phyloP scores from a whole-genome alignment of 92 coral and sea anemone genomes.

The Palythoa caribaeorum region DNA sequence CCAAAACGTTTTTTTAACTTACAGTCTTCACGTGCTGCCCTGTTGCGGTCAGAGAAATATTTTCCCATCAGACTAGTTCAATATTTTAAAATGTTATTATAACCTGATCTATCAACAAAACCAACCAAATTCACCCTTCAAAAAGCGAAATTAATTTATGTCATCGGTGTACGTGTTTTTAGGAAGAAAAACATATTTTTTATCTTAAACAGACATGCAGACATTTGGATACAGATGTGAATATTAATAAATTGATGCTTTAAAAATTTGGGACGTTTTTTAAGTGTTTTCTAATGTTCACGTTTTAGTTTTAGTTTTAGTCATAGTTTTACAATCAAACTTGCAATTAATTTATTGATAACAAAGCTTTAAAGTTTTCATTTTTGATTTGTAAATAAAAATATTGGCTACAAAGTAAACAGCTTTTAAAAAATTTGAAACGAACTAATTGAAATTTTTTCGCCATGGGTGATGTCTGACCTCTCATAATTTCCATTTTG shows the following conservation, averaged over 20 bases:
- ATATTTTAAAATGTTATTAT: not conserved
- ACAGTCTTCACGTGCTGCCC: not conserved
- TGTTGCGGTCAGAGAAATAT: not conserved
- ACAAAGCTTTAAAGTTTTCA: not conserved
- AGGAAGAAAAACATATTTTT: conserved; percentile 1
- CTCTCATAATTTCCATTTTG: conserved; percentile 23
- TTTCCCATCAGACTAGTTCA: not conserved
- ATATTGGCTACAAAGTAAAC: not conserved
- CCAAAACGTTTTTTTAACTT: not conserved
- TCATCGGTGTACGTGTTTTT: conserved; percentile 27
- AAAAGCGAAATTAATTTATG: conserved; percentile 40
- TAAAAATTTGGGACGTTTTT: too few relatives aligned
- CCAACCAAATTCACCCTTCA: conserved; percentile 18
- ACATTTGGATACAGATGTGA: not conserved
- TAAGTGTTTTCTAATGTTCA: too few relatives aligned
- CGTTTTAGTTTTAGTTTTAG: not conserved
- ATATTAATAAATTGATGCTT: too few relatives aligned
- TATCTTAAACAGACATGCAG: not conserved
- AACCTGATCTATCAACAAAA: conserved; percentile 38
- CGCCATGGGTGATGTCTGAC: conserved; percentile 13
- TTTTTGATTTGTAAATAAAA: not conserved
- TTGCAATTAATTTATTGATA: too few relatives aligned
- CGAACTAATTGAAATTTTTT: not conserved
- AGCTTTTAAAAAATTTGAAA: not conserved
- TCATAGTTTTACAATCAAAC: too few relatives aligned